phyloP scores from a whole-genome alignment of 2,888 invertebrate genomes.

The Brachyopa scutellaris region DNA sequence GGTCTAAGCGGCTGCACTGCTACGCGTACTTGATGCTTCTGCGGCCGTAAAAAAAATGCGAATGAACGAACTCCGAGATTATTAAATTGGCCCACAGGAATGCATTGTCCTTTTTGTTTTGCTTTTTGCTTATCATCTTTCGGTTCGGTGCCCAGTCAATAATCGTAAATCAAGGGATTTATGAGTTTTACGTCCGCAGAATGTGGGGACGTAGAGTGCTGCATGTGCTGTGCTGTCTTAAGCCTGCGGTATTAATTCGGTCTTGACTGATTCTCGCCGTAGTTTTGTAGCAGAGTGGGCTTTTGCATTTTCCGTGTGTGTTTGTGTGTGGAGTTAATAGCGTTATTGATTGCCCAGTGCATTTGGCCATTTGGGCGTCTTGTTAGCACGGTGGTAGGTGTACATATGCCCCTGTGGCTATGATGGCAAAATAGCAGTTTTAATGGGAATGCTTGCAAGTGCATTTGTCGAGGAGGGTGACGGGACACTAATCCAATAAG shows the following conservation, averaged over 20 bases:
- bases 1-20: conserved; percentile 29
- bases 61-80: conserved; percentile 36
- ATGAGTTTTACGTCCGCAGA: conserved; percentile 71
- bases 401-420: conserved; percentile 14
- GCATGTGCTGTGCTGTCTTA: conserved; percentile 58
- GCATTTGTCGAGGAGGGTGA: conserved; percentile 7
- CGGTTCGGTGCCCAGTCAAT: conserved; percentile 70
- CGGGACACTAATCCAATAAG: conserved; percentile 58
- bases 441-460: conserved; percentile 36
- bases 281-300: neutral
- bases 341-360: conserved; percentile 68
- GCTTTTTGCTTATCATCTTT: conserved; percentile 48
- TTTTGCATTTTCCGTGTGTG: neutral
- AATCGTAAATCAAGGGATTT: conserved; percentile 73
- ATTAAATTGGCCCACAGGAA: conserved; percentile 69
- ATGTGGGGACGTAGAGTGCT: conserved; percentile 40
- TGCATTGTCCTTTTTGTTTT: conserved; percentile 54
- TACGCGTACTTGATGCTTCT: neutral
- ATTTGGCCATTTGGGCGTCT: conserved; percentile 70
- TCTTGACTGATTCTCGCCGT: conserved; percentile 68
- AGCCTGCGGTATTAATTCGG: conserved; percentile 71
- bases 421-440: conserved; percentile 45
- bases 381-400: conserved; percentile 68
- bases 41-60: neutral
- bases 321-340: conserved; percentile 58